Percentiles rank a stretch among this genome's conserved stretches.
phyloP scores from a whole-genome alignment of 2,888 invertebrate species.

The Slavum lentiscoides region DNA sequence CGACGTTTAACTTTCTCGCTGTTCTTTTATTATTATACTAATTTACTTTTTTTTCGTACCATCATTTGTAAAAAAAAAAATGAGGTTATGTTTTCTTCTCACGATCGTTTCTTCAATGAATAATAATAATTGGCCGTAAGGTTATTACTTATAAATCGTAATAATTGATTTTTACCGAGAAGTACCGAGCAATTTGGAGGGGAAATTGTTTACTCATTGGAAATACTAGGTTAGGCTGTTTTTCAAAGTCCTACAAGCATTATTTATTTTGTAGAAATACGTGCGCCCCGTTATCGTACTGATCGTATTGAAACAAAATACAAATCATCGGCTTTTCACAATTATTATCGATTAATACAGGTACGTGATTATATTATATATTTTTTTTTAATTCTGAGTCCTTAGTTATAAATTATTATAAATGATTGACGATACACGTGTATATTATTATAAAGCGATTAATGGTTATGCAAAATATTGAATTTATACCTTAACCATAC shows the following conservation, averaged over 20 bases:
- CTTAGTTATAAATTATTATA: too few species aligned
- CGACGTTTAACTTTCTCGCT: constrained; percentile 35
- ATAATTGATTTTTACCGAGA: background rate
- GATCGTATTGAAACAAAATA: background rate
- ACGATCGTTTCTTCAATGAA: background rate
- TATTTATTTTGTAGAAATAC: constrained; percentile 14
- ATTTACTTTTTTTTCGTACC: background rate
- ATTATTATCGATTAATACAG: too few species aligned
- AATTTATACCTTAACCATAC: too few species aligned
- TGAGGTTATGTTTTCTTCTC: background rate
- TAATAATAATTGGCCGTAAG: background rate
- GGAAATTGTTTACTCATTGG: background rate
- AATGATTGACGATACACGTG: too few species aligned
- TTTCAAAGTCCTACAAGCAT: background rate
- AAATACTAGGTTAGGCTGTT: background rate
- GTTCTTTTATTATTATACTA: constrained; percentile 2
- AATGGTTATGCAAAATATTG: too few species aligned
- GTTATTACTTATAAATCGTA: background rate
- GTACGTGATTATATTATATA: too few species aligned
- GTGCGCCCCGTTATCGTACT: background rate
- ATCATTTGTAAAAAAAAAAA: background rate
- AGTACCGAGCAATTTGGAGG: background rate
- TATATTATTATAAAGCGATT: too few species aligned
- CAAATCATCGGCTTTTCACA: too few species aligned
- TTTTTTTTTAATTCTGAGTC: too few species aligned